Evolutionary conservation across 2,113 vertebrate species (phyloP).

Genomic region (Plestiodon gilberti): DNA sequence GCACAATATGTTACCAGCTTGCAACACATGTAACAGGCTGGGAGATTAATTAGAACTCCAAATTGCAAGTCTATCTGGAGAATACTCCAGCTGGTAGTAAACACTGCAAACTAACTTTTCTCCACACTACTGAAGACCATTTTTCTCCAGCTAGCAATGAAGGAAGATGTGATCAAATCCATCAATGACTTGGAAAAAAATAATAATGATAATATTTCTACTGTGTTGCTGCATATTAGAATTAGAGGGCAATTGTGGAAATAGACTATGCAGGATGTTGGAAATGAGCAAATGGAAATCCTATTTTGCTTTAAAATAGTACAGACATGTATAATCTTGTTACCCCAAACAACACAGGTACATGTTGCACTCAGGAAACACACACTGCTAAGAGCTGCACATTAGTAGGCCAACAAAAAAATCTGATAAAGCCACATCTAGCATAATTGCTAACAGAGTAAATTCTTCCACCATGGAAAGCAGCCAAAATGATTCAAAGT

Average conservation of each 20-base stretch:
- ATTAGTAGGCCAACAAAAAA: neutral
- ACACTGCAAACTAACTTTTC: neutral
- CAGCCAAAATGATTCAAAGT: slow-evolving; percentile 30
- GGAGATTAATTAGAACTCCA: neutral
- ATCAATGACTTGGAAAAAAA: neutral
- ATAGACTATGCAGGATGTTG: neutral
- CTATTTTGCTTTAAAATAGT: neutral
- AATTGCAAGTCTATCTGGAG: neutral
- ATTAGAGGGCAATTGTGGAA: neutral
- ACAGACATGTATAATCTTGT: neutral
- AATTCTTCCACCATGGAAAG: slow-evolving; percentile 49
- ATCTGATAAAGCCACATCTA: neutral
- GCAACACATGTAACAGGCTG: neutral
- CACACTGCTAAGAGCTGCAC: neutral
- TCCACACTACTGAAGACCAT: neutral
- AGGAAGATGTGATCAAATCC: neutral
- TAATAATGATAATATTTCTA: neutral
- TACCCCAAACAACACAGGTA: neutral
- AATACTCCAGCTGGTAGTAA: neutral
- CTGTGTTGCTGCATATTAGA: neutral
- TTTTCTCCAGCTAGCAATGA: slow-evolving; percentile 2
- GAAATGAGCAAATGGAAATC: neutral
- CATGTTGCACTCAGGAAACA: neutral
- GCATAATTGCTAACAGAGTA: slow-evolving; percentile 31
- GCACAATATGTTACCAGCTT: neutral